These are phyloP conservation scores for Paracanthobrama guichenoti DNA, from an alignment of 2,113 vertebrate species.

Conservation along the genomic window DNA sequence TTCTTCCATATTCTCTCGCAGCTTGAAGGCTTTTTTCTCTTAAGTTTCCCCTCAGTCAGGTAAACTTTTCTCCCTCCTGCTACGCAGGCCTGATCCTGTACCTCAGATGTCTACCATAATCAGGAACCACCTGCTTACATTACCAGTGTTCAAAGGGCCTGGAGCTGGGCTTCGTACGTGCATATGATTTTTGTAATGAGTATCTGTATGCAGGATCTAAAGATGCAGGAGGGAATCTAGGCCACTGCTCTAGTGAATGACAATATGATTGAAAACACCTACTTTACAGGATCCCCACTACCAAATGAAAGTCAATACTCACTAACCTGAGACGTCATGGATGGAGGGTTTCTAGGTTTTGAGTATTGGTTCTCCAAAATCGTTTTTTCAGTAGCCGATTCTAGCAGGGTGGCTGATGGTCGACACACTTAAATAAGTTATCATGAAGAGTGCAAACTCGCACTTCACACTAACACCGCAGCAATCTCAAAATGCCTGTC, in stretches of 20 bases:
- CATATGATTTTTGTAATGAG: slow-evolving; percentile 31
- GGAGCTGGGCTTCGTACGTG: background rate
- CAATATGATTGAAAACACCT: slow-evolving; percentile 23
- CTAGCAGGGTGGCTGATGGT: background rate
- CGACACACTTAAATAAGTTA: background rate
- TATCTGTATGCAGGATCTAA: slow-evolving; percentile 17
- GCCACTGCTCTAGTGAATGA: slow-evolving; percentile 25
- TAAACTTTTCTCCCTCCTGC: slow-evolving; percentile 14
- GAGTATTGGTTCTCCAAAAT: background rate
- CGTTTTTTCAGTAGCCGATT: background rate
- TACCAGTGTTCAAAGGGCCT: slow-evolving; percentile 46
- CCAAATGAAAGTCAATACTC: background rate
- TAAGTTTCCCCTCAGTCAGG: background rate
- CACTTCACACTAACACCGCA: background rate
- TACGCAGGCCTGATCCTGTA: slow-evolving; percentile 12
- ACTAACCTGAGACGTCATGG: slow-evolving; percentile 8
- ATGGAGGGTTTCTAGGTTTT: background rate
- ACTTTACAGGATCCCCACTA: background rate
- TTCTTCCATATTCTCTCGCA: background rate
- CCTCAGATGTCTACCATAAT: slow-evolving; percentile 35
- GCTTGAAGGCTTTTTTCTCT: background rate
- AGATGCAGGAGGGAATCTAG: slow-evolving; percentile 38
- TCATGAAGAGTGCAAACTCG: background rate
- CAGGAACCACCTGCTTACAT: slow-evolving; percentile 49
- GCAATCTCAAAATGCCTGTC: background rate